phyloP scores from a whole-genome alignment of 2,113 vertebrate genomes.

The Sarotherodon lohbergeri region DNA sequence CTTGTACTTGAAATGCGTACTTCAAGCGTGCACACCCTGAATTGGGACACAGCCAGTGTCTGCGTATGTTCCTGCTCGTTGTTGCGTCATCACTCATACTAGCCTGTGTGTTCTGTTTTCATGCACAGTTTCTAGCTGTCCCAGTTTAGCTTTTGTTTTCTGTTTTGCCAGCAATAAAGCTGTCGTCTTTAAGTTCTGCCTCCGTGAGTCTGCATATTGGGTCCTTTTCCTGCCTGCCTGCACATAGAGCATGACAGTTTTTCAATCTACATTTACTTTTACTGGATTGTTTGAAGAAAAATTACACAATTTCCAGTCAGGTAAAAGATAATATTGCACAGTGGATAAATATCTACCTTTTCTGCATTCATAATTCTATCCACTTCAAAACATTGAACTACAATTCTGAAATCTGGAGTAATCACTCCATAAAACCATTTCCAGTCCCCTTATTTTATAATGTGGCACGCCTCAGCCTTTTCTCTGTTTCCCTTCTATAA shows the following conservation, averaged over 20 bases:
- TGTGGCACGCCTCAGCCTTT: neutral
- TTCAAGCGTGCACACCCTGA: too few relatives aligned
- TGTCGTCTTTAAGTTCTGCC: neutral
- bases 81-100: accelerated
- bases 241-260: neutral
- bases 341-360: neutral
- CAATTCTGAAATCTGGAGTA: neutral
- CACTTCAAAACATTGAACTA: neutral
- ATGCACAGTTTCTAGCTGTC: neutral
- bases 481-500: neutral
- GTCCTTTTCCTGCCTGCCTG: neutral
- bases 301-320: neutral
- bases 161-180: neutral
- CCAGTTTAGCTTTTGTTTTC: neutral
- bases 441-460: neutral
- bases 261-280: neutral
- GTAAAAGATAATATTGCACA: neutral
- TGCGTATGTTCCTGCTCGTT: neutral
- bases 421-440: neutral
- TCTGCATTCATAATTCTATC: neutral
- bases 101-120: neutral
- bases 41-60: neutral
- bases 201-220: neutral
- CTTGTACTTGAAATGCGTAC: too few relatives aligned
- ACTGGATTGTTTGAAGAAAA: neutral